Percentiles rank a stretch among this genome's conserved stretches.
These are phyloP conservation scores for Mormoops blainvillei DNA, from an alignment of 2,113 vertebrate species.

Conservation along the genomic window DNA sequence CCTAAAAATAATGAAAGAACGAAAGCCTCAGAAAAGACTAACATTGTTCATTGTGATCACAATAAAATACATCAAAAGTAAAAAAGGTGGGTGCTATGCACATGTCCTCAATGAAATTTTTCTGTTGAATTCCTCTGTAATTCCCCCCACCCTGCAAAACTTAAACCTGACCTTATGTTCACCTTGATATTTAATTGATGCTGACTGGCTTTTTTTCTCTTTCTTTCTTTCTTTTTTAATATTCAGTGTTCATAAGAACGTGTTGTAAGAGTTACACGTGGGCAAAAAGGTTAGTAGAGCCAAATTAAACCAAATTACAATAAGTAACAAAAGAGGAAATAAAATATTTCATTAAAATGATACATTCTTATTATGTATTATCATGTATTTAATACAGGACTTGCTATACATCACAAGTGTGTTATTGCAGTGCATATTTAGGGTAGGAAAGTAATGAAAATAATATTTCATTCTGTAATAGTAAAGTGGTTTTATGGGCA, in stretches of 20 bases:
- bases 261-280: conserved; percentile 38
- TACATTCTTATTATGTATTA: conserved; percentile 51
- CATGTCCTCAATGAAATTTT: neutral
- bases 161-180: conserved; percentile 55
- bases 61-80: neutral
- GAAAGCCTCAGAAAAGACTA: neutral
- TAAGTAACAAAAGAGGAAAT: conserved; percentile 56
- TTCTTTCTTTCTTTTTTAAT: conserved; percentile 38
- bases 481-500: conserved; percentile 44
- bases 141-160: neutral
- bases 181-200: conserved; percentile 45
- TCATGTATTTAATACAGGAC: conserved; percentile 36
- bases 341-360: conserved; percentile 69
- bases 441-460: conserved; percentile 65
- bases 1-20: neutral
- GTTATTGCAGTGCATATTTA: conserved; percentile 54
- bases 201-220: neutral
- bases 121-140: neutral
- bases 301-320: conserved; percentile 57
- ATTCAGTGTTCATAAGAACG: conserved; percentile 21
- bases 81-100: neutral
- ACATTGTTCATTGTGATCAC: neutral
- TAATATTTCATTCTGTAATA: conserved; percentile 62
- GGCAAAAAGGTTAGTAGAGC: conserved; percentile 51
- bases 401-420: conserved; percentile 50